Base-by-base conservation (phyloP, 37 sponge, comb jelly and placozoan species). In the Halichondria panicea region DNA sequence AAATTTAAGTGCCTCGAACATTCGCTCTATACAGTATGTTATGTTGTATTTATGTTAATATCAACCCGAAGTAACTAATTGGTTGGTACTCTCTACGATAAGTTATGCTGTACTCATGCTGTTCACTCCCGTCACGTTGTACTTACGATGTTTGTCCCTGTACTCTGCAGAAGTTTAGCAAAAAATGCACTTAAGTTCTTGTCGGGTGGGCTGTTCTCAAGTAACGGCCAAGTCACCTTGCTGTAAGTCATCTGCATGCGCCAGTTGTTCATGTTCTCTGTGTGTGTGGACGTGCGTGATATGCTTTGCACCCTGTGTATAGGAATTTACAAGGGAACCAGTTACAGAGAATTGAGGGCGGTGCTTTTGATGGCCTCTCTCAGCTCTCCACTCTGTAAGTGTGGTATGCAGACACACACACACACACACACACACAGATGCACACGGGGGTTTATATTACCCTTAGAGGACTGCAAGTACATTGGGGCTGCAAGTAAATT, bases 261-360 rank as follows among this genome's bases (percentile, higher is more conserved):
- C n/a, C 5, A 56, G 11, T 56, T 28, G 5, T 28, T 56, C 57
- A 56, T 8, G 12, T 11, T 63, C 13, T 63, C 13, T 33, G 35
- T 34, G 38, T 63, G 38, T 33, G 64, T 34, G 35, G 33, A 13
- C 64, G 38, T 63, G 64, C 38, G 7, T 34, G 64, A 27, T n/a
- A n/a, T n/a, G n/a, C n/a, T n/a, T n/a, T n/a, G n/a, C n/a, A n/a
- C n/a, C n/a, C n/a, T n/a, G n/a, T n/a, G n/a, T n/a, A n/a, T 7
- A 71, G 72, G n/a, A 71, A 71, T 50, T 39, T 71, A 24, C 72
- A 71, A 7, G 72, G 72, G 1, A 71, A 71, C 50, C 5, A 5
- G 18, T 4, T 71, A 13, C 55, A n/a, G 33, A n/a, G 18, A 9
- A 8, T 71, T 33, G n/a, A 71, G 55, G n/a, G 34, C 13, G 72